Evolutionary conservation across 2,113 vertebrate species (phyloP), one percentile per base, ranked within the genome.

Genomic region (Cariama cristata): DNA sequence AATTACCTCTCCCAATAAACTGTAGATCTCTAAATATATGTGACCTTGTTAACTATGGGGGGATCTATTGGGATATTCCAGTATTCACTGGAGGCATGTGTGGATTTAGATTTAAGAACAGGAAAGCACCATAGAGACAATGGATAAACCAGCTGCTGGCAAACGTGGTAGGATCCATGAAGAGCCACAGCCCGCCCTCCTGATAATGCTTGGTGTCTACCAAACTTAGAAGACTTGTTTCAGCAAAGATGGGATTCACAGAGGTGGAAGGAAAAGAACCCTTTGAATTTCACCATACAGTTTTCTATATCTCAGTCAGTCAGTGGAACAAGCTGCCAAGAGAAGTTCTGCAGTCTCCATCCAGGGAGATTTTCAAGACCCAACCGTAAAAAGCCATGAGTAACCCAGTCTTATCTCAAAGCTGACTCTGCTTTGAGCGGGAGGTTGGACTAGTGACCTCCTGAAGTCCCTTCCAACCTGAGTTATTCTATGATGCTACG

Each of bases 101-200:
- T 53, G 20, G 38, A 21, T 38, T 75, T 71, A 0, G 13, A 42
- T 28, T 71, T 27, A 8, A 13, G 16, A 8, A 17, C 6, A 13
- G 32, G 15, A 45, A 50, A 20, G 10, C 11, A n/a, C 28, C 22
- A 4, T 0, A 30, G 30, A 35, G 44, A 30, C 26, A 32, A 9
- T 0, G 8, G 68, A 49, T 11, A 32, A 38, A 4, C 4, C n/a
- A 26, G 49, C 35, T 64, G 44, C 9, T 23, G 55, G 52, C 13
- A 58, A 53, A 38, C 1, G 0, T 0, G 3, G 35, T 15, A 35
- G 27, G 50, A 22, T 50, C 47, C 9, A 2, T 24, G 47, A 62
- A 30, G 18, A 67, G 16, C 20, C 16, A 21, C 11, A 4, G 2
- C 6, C 4, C 2, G 33, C 4, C 21, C 16, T 85, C 12, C 44